These are phyloP conservation scores for Bombus affinis DNA, from an alignment of 1,140 invertebrate species.

Conservation along the genomic window DNA sequence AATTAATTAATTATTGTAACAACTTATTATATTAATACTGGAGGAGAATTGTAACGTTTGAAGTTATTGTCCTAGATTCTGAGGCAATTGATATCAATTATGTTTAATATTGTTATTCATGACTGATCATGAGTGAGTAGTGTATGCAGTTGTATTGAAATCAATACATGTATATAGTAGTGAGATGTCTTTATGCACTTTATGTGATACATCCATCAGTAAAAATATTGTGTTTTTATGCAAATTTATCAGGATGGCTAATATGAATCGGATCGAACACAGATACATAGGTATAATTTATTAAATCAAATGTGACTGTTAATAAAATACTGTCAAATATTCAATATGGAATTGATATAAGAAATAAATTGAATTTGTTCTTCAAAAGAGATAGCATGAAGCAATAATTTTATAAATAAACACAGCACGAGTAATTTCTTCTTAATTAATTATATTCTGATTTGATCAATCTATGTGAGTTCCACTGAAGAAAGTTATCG, in stretches of 20 bases:
- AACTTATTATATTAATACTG: no score
- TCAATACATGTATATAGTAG: neutral
- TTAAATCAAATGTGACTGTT: neutral
- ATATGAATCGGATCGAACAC: neutral
- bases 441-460: neutral
- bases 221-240: neutral
- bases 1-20: no score
- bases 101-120: neutral
- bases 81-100: neutral
- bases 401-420: neutral
- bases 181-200: neutral
- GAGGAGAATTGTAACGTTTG: no score
- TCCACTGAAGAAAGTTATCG: neutral
- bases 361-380: neutral
- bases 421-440: neutral
- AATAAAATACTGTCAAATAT: neutral
- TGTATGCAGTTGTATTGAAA: neutral
- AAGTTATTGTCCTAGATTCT: neutral
- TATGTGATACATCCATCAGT: neutral
- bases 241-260: neutral
- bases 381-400: no score
- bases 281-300: neutral
- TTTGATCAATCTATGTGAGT: neutral
- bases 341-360: neutral
- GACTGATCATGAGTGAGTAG: neutral